Percentiles rank a stretch among this genome's conserved stretches.
Conservation (phyloP, 2,888 invertebrate genomes). For the Biston betularia region DNA sequence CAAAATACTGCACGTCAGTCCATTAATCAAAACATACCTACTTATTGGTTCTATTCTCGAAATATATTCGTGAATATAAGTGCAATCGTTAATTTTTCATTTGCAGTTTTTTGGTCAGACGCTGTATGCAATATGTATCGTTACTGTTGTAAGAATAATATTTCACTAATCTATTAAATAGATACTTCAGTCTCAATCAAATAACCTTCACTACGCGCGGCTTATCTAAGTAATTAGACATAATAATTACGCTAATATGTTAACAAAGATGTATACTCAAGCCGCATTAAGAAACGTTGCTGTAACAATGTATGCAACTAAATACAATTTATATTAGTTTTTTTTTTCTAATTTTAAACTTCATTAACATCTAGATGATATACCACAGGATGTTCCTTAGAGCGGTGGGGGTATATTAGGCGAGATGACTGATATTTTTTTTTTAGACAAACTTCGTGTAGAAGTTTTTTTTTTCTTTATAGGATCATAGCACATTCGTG, state of each 20-base stretch:
- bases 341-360: too few species aligned
- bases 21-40: slow-evolving; percentile 1
- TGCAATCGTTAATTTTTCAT: too few species aligned
- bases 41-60: slow-evolving; percentile 7
- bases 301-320: too few species aligned
- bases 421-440: too few species aligned
- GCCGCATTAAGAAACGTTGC: too few species aligned
- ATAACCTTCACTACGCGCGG: slow-evolving; percentile 21
- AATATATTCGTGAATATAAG: not conserved
- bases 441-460: too few species aligned
- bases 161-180: slow-evolving; percentile 12
- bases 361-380: too few species aligned
- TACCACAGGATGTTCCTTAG: too few species aligned
- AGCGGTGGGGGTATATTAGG: too few species aligned
- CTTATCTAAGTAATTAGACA: slow-evolving; percentile 6
- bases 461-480: too few species aligned
- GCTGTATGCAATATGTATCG: not conserved
- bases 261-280: not conserved
- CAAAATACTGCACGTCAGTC: slow-evolving; percentile 3
- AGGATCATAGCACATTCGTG: too few species aligned
- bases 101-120: not conserved
- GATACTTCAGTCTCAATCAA: slow-evolving; percentile 29
- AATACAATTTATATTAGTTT: too few species aligned
- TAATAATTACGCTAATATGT: slow-evolving; percentile 3
- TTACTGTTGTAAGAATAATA: not conserved